Base-by-base conservation (phyloP, 2,888 invertebrate species). In the Falcaria lacertinaria region DNA sequence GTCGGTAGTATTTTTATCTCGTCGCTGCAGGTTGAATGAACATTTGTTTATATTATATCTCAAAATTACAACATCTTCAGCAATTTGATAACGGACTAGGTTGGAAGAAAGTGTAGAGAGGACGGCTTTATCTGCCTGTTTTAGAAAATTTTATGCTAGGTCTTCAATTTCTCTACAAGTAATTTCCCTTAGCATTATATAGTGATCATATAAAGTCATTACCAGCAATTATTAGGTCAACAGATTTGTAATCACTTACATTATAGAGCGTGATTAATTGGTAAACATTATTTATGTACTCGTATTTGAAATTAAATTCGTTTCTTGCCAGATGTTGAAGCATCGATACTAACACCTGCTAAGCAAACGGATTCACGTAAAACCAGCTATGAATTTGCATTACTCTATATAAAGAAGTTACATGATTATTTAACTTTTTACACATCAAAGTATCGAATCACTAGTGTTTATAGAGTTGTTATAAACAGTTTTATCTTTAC, bases 11-110 rank as follows among this genome's bases (percentile, higher is more conserved):
- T 55, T 57, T 57, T 54, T 59, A 59, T 56, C 49, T 47, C 40
- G 15, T 19, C 43, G 45, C 41, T 34, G 46, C 55, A 57, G 52
- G 57, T 60, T 59, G 57, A 61, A 57, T 54, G 59, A 52, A 57
- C 57, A 55, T 49, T 46, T 53, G 57, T 59, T 58, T 58, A 58
- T 48, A 13, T 13, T 19, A 36, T 46, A 36, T 36, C 39, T 35
- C 17, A 19, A 40, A 37, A 40, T 43, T 33, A 42, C 39, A n/a
- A 19, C 15, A 15, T 17, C 43, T 40, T 42, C 33, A 42, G 39
- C 33, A 43, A 40, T 39, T 40, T 43, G 40, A 40, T 42, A 46
- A 45, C 33, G 38, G 25, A 13, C 17, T 35, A 17, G 16, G n/a
- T n/a, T n/a, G n/a, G n/a, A n/a, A n/a, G n/a, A n/a, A n/a, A n/a